Conservation (phyloP, 2,113 vertebrate genomes). For the Oxygymnocypris stewartii region DNA sequence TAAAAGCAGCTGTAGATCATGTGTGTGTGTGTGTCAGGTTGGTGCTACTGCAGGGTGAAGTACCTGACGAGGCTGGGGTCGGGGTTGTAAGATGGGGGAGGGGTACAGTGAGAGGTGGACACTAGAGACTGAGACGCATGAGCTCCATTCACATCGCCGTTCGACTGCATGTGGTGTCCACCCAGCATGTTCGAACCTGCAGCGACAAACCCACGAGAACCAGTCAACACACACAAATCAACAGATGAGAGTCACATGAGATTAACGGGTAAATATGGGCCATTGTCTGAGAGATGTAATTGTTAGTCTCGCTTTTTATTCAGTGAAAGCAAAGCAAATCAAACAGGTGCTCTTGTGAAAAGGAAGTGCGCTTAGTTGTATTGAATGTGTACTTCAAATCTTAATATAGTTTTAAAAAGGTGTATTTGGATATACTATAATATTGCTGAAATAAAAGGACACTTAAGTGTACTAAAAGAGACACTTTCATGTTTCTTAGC, state of each 20-base stretch:
- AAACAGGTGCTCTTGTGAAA: background rate
- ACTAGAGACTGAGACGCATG: slow-evolving; percentile 89
- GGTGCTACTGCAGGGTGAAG: slow-evolving; percentile 80
- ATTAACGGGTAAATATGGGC: background rate
- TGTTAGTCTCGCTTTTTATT: background rate
- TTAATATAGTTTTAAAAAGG: too few species aligned
- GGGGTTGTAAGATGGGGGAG: slow-evolving; percentile 93
- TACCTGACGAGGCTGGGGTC: slow-evolving; percentile 98
- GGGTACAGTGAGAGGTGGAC: slow-evolving; percentile 91
- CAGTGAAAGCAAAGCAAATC: slow-evolving; percentile 1
- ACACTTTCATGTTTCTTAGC: too few species aligned
- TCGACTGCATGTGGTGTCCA: slow-evolving; percentile 86
- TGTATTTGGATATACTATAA: too few species aligned
- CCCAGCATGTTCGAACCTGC: slow-evolving; percentile 85
- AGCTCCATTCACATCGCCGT: slow-evolving; percentile 88
- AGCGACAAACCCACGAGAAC: slow-evolving; percentile 5
- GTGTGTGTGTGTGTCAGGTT: slow-evolving; percentile 31
- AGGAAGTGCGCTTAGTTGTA: background rate
- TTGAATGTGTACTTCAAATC: background rate
- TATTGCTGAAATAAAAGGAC: too few species aligned
- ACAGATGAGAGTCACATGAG: background rate
- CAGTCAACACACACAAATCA: background rate
- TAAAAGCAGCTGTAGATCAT: background rate
- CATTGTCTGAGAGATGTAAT: background rate
- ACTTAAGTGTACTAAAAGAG: too few species aligned